These are phyloP conservation scores for Calosoma granatense DNA, from an alignment of 1,140 invertebrate genomes.

Conservation along the genomic window DNA sequence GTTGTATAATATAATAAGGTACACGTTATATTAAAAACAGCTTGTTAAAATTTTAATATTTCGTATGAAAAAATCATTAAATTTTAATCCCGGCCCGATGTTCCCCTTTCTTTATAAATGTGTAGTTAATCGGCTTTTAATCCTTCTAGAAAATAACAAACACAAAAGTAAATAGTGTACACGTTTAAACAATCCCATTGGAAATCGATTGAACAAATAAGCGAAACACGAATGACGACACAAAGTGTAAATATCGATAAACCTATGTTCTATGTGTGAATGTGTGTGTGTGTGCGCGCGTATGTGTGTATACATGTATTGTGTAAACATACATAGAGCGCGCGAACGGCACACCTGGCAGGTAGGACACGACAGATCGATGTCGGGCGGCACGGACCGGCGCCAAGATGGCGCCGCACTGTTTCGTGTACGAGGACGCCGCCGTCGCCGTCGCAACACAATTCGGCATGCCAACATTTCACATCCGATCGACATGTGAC, in stretches of 20 bases:
- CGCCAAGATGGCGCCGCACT: not conserved
- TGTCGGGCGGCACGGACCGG: not conserved
- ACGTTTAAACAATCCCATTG: constrained; percentile 1
- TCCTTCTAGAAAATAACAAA: no score
- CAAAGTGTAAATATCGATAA: not conserved
- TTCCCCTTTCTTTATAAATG: no score
- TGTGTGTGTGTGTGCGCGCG: not conserved
- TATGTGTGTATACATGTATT: not conserved
- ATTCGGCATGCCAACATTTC: not conserved
- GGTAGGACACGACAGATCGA: not conserved
- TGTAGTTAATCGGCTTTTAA: no score
- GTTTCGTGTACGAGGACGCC: not conserved
- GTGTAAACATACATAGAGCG: not conserved
- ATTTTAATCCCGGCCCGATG: no score
- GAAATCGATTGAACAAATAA: not conserved
- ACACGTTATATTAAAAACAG: no score
- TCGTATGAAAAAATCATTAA: no score
- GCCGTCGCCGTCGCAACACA: no score
- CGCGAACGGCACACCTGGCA: not conserved
- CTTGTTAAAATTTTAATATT: no score
- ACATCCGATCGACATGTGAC: not conserved
- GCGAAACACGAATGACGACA: not conserved
- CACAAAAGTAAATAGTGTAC: no score
- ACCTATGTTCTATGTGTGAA: not conserved
- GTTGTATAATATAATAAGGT: no score